Base-by-base conservation (phyloP, 2,888 invertebrate genomes). In the Fragum fragum region DNA sequence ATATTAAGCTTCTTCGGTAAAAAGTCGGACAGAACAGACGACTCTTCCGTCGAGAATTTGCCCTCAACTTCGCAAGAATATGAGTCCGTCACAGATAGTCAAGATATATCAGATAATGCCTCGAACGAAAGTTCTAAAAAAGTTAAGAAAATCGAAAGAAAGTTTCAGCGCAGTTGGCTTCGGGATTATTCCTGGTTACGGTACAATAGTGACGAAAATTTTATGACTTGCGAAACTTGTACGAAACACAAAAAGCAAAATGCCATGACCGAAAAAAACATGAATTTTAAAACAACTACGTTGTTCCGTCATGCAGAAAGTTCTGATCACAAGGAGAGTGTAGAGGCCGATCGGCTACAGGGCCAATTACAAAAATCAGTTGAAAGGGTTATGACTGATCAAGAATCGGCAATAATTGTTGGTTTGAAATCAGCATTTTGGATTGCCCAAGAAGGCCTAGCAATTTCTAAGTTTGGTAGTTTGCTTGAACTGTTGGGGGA, bases 271-370 rank as follows among this genome's bases (percentile, higher is more conserved):
- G 9, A 68, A 23, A 42, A 36, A 21, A 68, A 68, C 21, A 21
- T 23, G 21, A 68, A 68, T 42, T 68, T 68, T 23, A 68, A 39
- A 68, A 39, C 39, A 18, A 68, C 68, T 16, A 68, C 68, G 11
- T 6, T 68, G 26, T 3, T 23, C 23, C n/a, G 68, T 39, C 68
- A 68, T 42, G 68, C 68, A 32, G 36, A 68, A n/a, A 36, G 68
- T 42, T 18, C 39, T 36, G 39, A 68, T 6, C 68, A 68, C 39
- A 42, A 5, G 23, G 47, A 32, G 14, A 16, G 39, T 39, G 1
- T 23, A 18, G 1, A 42, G 47, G 36, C 52, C 47, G 11, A 36
- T 3, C 3, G 9, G 3, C 9, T 36, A 36, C 3, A 9, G 3
- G 52, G 29, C 18, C 14, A 70, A 3, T 18, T 52, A 11, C 28